phyloP scores from a whole-genome alignment of 2,113 vertebrate genomes.

The Clupea harengus region DNA sequence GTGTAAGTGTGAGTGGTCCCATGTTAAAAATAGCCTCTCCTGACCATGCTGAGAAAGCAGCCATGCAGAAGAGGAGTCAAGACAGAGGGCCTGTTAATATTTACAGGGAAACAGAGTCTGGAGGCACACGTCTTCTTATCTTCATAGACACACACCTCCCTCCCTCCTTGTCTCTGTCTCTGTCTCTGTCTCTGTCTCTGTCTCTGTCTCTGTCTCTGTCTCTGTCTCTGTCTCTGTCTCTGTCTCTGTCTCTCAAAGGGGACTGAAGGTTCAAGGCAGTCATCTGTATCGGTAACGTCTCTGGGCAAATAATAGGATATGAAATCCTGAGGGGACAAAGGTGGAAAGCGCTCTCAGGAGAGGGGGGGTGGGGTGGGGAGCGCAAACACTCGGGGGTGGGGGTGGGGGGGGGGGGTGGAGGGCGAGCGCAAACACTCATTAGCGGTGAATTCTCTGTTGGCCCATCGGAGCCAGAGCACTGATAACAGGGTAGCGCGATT shows the following conservation, averaged over 20 bases:
- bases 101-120: neutral
- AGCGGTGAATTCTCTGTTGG: neutral
- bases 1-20: neutral
- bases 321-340: neutral
- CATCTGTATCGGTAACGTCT: neutral
- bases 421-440: neutral
- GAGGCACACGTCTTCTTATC: neutral
- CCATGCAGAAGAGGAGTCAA: slow-evolving; percentile 13
- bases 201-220: neutral
- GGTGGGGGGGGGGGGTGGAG: too few relatives aligned
- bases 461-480: neutral
- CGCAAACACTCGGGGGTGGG: neutral
- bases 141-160: neutral
- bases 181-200: neutral
- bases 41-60: slow-evolving; percentile 13
- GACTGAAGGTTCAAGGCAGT: neutral
- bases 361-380: neutral
- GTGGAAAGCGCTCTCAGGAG: neutral
- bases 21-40: slow-evolving; percentile 18
- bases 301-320: neutral
- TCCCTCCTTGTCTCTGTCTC: neutral
- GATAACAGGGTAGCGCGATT: neutral
- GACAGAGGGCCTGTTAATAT: neutral
- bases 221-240: neutral
- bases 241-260: neutral